Conservation (phyloP, 2,888 invertebrate species). For the Frankliniella fusca region DNA sequence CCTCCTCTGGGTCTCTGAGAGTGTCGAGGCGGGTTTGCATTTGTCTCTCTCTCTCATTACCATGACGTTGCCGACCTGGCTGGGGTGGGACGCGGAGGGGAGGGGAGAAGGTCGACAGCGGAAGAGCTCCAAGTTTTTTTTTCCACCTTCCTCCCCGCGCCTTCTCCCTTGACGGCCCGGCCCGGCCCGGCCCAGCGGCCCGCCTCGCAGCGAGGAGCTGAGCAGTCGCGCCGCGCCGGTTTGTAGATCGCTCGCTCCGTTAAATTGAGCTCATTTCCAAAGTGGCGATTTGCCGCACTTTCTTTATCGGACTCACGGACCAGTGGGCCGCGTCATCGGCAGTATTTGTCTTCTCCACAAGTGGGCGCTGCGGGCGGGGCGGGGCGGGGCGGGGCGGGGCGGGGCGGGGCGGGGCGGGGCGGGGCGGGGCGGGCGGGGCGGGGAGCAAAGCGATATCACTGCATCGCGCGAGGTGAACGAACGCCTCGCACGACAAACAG, state of each 20-base stretch:
- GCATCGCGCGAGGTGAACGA: neutral
- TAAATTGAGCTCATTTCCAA: constrained; percentile 1
- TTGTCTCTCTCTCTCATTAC: neutral
- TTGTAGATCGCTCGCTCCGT: neutral
- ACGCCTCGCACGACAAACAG: neutral
- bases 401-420: no score
- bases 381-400: no score
- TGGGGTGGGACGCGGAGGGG: no score
- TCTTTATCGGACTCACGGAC: neutral
- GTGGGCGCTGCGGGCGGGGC: no score
- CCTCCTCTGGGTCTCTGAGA: neutral
- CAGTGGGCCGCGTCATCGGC: neutral
- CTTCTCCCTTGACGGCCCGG: no score
- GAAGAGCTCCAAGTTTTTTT: no score
- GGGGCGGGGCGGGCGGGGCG: neutral
- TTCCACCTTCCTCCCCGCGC: no score
- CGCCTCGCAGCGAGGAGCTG: no score
- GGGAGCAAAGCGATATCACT: neutral
- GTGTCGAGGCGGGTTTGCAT: neutral
- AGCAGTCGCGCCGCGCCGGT: no score
- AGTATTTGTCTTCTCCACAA: neutral
- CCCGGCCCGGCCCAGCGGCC: no score
- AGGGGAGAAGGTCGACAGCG: no score
- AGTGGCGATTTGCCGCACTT: neutral
- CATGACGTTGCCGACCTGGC: neutral